Evolutionary conservation across 1,140 invertebrate genomes (phyloP).

Genomic region (Chironomus tepperi): DNA sequence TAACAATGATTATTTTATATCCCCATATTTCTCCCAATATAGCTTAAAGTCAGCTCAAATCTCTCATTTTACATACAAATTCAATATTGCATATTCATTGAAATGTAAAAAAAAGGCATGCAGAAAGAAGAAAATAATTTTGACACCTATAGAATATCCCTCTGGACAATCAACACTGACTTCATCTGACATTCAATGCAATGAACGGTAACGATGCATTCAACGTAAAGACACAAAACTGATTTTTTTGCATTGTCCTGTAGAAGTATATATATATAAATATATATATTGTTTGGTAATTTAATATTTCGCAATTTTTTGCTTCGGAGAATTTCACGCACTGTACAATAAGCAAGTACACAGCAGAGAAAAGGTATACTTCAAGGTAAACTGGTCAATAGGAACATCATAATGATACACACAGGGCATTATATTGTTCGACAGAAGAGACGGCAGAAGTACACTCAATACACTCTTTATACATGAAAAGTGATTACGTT

Average conservation of each 20-base stretch:
- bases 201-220: not conserved
- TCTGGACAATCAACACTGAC: not conserved
- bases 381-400: slow-evolving; percentile 17
- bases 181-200: not conserved
- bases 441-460: not conserved
- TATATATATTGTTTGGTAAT: not conserved
- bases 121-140: not conserved
- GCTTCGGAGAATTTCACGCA: not conserved
- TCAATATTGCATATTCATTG: no score
- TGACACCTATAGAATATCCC: not conserved
- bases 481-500: slow-evolving; percentile 7
- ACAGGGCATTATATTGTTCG: not conserved
- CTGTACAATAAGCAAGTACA: not conserved
- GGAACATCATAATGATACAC: not conserved
- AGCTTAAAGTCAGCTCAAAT: no score
- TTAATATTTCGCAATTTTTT: not conserved
- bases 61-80: no score
- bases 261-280: no score
- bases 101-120: no score
- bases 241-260: not conserved
- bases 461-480: not conserved
- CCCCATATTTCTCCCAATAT: no score
- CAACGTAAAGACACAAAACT: not conserved
- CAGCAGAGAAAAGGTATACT: not conserved
- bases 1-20: no score